Base-by-base conservation (phyloP, 1,140 invertebrate genomes). In the Campoletis sonorensis region DNA sequence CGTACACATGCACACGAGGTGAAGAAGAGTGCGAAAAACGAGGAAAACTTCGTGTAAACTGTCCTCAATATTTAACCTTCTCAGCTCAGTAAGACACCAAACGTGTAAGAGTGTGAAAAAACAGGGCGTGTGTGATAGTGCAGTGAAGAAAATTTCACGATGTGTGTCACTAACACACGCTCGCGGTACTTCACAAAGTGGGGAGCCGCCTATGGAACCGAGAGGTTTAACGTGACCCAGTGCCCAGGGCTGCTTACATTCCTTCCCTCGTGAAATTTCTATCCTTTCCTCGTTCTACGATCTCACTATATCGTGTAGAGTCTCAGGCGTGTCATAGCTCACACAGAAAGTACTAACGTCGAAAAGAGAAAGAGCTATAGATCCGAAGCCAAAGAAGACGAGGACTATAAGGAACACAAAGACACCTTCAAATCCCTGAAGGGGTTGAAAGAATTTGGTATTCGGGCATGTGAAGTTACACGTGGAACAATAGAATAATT, bases 181-280 rank as follows among this genome's bases (percentile, higher is more conserved):
- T 10, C 8, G 13, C 40, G 13, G 40, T 13, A 13, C 13, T 45
- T 45, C 11, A 45, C 40, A 45, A 45, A 45, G 40, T 45, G 40
- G 40, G 8, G 13, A 45, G 40, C 40, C 40, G 40, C 40, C 40
- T 3, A 45, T 45, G 8, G 40, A 45, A 11, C 40, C 13, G 40
- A 45, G 40, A 45, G 40, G 40, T 45, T 45, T 45, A 64, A 64
- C 61, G 61, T 64, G 61, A 64, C 61, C 61, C 61, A 64, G 61
- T 64, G 61, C 61, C 61, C 21, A 64, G 61, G 61, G 61, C 61
- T 64, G 61, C 61, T 64, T 64, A 64, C 61, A 64, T 64, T 26
- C 61, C 23, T 21, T 64, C n/a, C 61, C 61, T 23, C 61, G 61
- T 64, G 61, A 26, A 64, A 64, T 64, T 64, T 64, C 23, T 64